Conservation (phyloP, 2,797 vertebrate species). For the Anguilla marmorata region DNA sequence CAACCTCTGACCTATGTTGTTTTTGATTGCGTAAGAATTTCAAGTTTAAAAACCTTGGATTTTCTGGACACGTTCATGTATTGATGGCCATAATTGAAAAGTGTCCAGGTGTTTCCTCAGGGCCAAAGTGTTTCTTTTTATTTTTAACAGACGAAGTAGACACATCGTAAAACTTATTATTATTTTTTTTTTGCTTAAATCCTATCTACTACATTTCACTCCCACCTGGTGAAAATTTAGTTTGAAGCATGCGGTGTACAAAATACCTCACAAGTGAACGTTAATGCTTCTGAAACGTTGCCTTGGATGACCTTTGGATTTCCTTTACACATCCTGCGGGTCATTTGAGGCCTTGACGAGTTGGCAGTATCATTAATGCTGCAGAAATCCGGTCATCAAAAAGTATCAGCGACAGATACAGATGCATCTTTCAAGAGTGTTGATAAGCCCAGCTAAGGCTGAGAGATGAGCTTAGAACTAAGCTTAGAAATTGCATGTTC, state of each 20-base stretch:
- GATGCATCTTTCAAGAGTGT: slow-evolving; percentile 17
- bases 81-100: slow-evolving; percentile 34
- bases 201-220: slow-evolving; percentile 35
- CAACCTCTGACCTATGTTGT: slow-evolving; percentile 28
- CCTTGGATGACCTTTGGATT: slow-evolving; percentile 15
- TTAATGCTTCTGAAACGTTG: background rate
- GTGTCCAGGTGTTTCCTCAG: slow-evolving; percentile 34
- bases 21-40: slow-evolving; percentile 16
- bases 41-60: background rate
- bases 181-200: slow-evolving; percentile 3
- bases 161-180: slow-evolving; percentile 20
- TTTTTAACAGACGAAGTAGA: slow-evolving; percentile 27
- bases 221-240: slow-evolving; percentile 19
- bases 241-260: slow-evolving; percentile 22
- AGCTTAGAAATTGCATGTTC: background rate
- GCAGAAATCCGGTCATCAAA: slow-evolving; percentile 1
- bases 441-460: slow-evolving; percentile 13
- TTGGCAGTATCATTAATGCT: background rate
- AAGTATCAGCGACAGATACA: slow-evolving; percentile 7
- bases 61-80: background rate
- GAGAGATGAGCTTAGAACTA: slow-evolving; percentile 17
- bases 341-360: background rate
- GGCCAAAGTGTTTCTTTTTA: slow-evolving; percentile 35
- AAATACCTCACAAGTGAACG: background rate
- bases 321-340: background rate